These are phyloP conservation scores for Sus cebifrons DNA, from an alignment of 2,797 vertebrate species.

Conservation along the genomic window DNA sequence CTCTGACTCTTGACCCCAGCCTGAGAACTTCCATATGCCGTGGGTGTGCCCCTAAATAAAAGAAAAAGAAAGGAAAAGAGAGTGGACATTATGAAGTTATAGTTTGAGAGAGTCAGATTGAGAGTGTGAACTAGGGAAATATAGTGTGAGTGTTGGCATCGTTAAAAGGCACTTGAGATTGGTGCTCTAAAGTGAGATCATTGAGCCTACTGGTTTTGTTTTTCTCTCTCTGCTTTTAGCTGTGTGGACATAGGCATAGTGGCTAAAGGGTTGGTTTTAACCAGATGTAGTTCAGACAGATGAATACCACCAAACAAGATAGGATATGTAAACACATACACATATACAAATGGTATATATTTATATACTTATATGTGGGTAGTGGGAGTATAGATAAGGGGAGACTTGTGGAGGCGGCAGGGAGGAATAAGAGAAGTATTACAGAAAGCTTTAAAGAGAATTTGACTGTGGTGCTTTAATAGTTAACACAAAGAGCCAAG, in stretches of 20 bases:
- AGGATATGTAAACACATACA: background rate
- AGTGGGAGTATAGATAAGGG: background rate
- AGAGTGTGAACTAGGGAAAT: background rate
- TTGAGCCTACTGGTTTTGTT: background rate
- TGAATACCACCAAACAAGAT: constrained; percentile 14
- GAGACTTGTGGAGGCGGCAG: background rate
- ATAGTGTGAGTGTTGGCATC: background rate
- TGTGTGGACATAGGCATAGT: background rate
- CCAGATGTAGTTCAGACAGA: constrained; percentile 40
- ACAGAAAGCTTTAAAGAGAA: background rate
- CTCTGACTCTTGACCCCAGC: no score
- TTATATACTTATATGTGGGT: background rate
- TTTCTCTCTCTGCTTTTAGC: background rate
- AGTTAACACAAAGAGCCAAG: background rate
- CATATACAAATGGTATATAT: background rate
- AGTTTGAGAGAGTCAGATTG: background rate
- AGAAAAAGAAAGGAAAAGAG: background rate
- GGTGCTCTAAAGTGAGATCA: constrained; percentile 32
- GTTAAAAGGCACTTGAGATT: background rate
- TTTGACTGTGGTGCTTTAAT: background rate
- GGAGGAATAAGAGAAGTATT: background rate
- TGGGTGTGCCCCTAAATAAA: no score
- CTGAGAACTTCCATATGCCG: no score
- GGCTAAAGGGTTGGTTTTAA: constrained; percentile 27
- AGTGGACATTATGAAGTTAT: constrained; percentile 15